A percentile compares a stretch with the other conserved stretches of the same genome.
phyloP scores from a whole-genome alignment of 2,797 vertebrate genomes.

The Cynodonichthys magdalenae region DNA sequence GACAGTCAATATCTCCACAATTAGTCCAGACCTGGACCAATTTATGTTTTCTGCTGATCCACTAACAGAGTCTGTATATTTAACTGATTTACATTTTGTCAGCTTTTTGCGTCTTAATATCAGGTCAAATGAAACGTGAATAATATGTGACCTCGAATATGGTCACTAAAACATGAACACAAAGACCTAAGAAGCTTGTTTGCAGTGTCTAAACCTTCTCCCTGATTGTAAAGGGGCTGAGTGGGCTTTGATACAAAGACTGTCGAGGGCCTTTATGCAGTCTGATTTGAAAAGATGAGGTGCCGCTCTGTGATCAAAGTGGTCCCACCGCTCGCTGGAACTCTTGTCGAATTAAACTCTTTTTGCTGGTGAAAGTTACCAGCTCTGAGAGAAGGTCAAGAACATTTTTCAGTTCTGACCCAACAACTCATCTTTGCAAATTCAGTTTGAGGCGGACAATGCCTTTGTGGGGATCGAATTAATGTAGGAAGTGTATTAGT shows the following conservation, averaged over 20 bases:
- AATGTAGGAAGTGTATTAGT: conserved; percentile 1
- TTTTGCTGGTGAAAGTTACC: conserved; percentile 13
- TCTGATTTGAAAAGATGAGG: conserved; percentile 45
- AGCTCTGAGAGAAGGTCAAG: conserved; percentile 3
- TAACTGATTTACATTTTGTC: conserved; percentile 4
- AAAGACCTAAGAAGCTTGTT: conserved; percentile 24
- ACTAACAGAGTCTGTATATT: neutral
- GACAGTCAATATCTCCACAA: conserved; percentile 43
- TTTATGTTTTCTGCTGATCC: conserved; percentile 19
- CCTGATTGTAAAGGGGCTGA: conserved; percentile 15
- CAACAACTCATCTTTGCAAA: conserved; percentile 21
- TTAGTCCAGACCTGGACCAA: conserved; percentile 39
- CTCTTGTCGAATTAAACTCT: conserved; percentile 25
- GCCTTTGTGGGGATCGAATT: conserved; percentile 20
- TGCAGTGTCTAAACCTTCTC: conserved; percentile 6
- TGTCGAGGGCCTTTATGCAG: conserved; percentile 24
- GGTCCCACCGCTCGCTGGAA: conserved; percentile 2
- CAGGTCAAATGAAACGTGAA: conserved; percentile 21
- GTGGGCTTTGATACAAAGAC: conserved; percentile 43
- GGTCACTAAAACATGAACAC: conserved; percentile 28
- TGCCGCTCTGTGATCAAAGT: conserved; percentile 43
- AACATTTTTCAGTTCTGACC: conserved; percentile 14
- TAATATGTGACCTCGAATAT: conserved; percentile 29
- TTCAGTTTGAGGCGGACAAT: conserved; percentile 11
- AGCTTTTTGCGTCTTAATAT: conserved; percentile 17